phyloP scores from a whole-genome alignment of 2,113 vertebrate species.

The Otocyon megalotis region DNA sequence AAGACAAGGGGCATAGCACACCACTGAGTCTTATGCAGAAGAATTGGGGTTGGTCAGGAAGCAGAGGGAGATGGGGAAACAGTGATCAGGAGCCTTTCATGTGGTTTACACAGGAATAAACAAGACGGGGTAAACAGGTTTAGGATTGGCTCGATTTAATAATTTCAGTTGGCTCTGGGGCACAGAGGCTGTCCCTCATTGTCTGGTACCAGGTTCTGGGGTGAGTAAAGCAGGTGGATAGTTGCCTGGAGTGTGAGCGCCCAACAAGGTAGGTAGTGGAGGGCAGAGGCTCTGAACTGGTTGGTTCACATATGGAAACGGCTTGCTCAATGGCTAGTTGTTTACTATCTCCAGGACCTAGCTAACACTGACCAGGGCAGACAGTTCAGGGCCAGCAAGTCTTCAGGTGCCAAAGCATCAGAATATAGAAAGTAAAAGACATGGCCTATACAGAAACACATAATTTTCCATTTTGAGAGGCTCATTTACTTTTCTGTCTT shows the following conservation, averaged over 20 bases:
- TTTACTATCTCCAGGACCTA: neutral
- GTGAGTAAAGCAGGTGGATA: neutral
- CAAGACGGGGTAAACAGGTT: neutral
- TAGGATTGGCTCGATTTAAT: neutral
- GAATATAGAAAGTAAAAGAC: neutral
- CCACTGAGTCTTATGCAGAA: neutral
- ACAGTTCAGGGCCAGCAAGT: neutral
- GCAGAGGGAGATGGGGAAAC: neutral
- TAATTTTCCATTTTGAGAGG: neutral
- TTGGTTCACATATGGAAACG: neutral
- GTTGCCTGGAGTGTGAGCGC: too few species aligned
- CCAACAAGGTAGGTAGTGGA: neutral
- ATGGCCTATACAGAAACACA: neutral
- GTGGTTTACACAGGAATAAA: neutral
- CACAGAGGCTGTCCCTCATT: neutral
- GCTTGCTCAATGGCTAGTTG: neutral
- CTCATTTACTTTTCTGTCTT: neutral
- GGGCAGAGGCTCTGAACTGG: too few species aligned
- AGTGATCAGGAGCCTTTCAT: neutral
- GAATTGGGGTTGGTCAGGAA: neutral
- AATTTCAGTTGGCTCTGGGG: neutral
- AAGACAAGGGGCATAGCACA: neutral
- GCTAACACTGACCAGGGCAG: neutral
- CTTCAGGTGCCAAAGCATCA: neutral
- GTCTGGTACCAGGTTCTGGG: neutral